phyloP scores from a whole-genome alignment of 1,140 invertebrate genomes.

The Linepithema humile region DNA sequence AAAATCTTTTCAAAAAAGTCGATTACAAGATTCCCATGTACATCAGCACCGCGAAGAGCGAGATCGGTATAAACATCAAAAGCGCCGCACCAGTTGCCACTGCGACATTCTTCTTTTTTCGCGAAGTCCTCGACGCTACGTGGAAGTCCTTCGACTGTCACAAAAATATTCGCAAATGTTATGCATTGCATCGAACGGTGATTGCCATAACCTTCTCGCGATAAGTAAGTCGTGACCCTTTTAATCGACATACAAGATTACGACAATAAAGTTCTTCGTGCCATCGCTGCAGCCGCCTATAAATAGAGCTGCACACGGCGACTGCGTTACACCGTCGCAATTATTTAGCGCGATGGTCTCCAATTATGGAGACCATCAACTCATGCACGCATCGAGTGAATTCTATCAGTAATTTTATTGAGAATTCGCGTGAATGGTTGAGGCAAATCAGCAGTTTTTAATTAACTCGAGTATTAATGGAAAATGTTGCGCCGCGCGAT shows the following conservation, averaged over 20 bases:
- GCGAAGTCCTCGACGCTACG: background rate
- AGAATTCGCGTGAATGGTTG: background rate
- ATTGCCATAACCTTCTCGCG: conserved; percentile 27
- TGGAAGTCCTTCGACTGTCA: conserved; percentile 69
- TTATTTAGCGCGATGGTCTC: background rate
- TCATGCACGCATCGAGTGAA: background rate
- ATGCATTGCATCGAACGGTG: background rate
- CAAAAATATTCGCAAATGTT: conserved; percentile 10
- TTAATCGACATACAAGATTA: conserved; percentile 13
- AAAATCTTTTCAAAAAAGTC: background rate
- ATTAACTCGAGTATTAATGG: conserved; percentile 20
- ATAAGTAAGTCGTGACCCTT: background rate
- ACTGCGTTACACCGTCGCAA: background rate
- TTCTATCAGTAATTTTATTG: background rate
- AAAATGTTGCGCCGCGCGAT: background rate
- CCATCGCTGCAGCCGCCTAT: background rate
- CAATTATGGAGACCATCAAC: background rate
- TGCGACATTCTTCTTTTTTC: conserved; percentile 49
- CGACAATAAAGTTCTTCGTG: conserved; percentile 5
- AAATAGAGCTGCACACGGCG: background rate
- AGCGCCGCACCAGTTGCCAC: background rate
- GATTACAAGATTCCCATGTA: conserved; percentile 57
- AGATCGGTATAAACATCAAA: conserved; percentile 43
- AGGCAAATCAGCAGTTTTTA: background rate
- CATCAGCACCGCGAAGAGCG: conserved; percentile 50